phyloP scores from a whole-genome alignment of 35 echinoderm and acorn worm species.

The Ptychodera flava region DNA sequence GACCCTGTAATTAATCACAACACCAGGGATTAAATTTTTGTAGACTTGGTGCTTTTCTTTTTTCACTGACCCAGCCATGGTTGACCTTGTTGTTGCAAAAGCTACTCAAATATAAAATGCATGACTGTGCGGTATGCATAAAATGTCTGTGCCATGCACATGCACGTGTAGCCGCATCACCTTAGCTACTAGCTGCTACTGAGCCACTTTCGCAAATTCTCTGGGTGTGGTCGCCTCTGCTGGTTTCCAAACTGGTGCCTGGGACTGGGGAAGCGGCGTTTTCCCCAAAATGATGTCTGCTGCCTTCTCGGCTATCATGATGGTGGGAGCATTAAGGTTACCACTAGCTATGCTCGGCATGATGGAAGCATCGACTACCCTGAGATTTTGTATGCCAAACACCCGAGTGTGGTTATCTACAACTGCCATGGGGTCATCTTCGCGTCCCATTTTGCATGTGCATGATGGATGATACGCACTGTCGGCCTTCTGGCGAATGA shows the following conservation, averaged over 20 bases:
- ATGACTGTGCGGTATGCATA: no score
- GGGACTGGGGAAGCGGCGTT: conserved; percentile 24
- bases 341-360: conserved; percentile 94
- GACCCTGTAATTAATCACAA: no score
- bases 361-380: conserved; percentile 90
- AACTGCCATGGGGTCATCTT: conserved; percentile 89
- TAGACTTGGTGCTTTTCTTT: no score
- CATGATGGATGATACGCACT: conserved; percentile 91
- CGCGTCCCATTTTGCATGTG: conserved; percentile 87
- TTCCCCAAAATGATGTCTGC: conserved; percentile 77
- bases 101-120: no score
- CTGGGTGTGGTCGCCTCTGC: conserved; percentile 59
- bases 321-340: conserved; percentile 88
- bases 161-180: no score
- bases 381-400: conserved; percentile 71
- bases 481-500: conserved; percentile 52
- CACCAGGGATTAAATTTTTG: no score
- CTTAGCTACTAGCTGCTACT: no score
- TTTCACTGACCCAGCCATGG: no score
- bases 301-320: conserved; percentile 97
- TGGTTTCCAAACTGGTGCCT: conserved; percentile 67
- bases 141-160: no score
- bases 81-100: no score
- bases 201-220: background rate
- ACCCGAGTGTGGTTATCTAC: conserved; percentile 66